Evolutionary conservation across 2,113 vertebrate species (phyloP), one percentile per base, ranked within the genome.

Genomic region (Aptenodytes patagonicus): DNA sequence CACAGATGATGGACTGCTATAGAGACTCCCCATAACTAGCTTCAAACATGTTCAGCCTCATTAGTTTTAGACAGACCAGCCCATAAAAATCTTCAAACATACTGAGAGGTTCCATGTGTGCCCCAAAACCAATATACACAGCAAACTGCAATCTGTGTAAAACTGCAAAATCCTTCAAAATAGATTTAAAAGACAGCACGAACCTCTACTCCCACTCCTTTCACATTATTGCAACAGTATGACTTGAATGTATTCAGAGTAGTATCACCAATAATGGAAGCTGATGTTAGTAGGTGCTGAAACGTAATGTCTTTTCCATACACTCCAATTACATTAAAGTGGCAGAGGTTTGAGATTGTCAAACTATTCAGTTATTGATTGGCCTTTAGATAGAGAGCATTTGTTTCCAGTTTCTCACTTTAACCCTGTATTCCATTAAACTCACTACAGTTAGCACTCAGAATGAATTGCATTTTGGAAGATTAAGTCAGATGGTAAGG

Each of bases 231-330:
- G 62, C 51, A 71, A 25, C 15, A 89, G 46, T 5, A 47, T 19
- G 34, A 40, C 57, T 47, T 9, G 38, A 46, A 26, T 10, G 29
- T 19, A 60, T 60, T 83, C 52, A 29, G 34, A 70, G 46, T 11
- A 54, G 49, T 47, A 19, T 49, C 42, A 31, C 68, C 28, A 40
- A 14, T 40, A 82, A 78, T 12, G 42, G 77, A 81, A 77, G 68
- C 5, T 78, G 89, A 80, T 76, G 58, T 29, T 34, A 46, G 79
- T 7, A 72, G 89, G 34, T 86, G 49, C 75, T 87, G 81, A 62
- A 80, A 62, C 3, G 2, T 86, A 87, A 97, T 92, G 61, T 60
- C 76, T 97, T 97, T 96, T 95, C 93, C 87, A 97, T 92, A 75
- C 13, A 55, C 83, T 94, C 60, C 88, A 66, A n/a, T 80, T 87